These are phyloP conservation scores for Sander lucioperca DNA, from an alignment of 2,113 vertebrate species.

Conservation along the genomic window DNA sequence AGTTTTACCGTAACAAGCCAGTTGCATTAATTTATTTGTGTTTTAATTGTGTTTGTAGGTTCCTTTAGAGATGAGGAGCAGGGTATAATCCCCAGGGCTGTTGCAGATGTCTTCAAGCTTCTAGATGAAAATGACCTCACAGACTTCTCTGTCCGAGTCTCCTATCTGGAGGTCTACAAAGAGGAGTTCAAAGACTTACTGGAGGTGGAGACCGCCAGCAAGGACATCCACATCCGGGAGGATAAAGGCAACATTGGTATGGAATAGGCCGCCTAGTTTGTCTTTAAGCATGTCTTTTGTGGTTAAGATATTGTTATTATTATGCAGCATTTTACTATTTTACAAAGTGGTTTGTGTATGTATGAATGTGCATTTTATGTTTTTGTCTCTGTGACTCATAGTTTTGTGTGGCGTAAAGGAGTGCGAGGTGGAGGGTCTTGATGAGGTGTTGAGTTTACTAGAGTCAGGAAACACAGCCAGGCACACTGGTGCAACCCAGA, in stretches of 20 bases:
- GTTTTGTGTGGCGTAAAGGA: conserved; percentile 96
- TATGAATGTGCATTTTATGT: conserved; percentile 14
- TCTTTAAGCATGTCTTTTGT: not conserved
- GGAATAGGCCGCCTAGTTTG: conserved; percentile 12
- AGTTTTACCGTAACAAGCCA: not conserved
- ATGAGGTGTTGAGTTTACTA: conserved; percentile 95
- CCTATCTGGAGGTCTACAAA: conserved; percentile 98
- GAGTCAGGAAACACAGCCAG: conserved; percentile 95
- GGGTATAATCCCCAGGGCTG: conserved; percentile 94
- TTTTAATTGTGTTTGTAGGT: conserved; percentile 78
- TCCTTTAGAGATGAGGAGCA: conserved; percentile 95
- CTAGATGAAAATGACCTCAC: conserved; percentile 95
- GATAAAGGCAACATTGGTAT: conserved; percentile 97
- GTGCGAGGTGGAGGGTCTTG: conserved; percentile 94
- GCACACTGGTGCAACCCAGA: conserved; percentile 93
- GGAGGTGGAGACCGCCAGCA: conserved; percentile 94
- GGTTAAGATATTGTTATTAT: not conserved
- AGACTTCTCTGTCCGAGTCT: conserved; percentile 92
- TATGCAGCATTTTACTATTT: not conserved
- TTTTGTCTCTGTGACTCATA: conserved; percentile 67
- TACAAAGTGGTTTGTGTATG: not conserved
- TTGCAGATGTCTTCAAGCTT: conserved; percentile 96
- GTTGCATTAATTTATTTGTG: not conserved
- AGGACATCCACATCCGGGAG: conserved; percentile 95
- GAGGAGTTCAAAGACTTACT: conserved; percentile 97